phyloP scores from a whole-genome alignment of 2,797 vertebrate species.

The Galaxias olidus region DNA sequence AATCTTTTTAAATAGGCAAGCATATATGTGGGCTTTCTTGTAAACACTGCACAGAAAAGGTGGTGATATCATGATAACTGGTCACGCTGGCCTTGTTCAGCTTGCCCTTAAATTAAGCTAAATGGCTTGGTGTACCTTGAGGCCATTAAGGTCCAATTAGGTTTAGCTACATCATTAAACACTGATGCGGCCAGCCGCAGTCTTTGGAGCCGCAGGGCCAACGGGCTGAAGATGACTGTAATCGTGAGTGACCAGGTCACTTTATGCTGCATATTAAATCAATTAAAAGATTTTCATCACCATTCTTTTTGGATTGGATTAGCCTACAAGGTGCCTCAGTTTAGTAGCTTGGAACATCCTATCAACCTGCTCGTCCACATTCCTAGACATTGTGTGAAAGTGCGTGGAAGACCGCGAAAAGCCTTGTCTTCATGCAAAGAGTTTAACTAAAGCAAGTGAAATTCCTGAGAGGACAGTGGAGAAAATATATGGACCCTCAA shows the following conservation, averaged over 20 bases:
- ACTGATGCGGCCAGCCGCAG: conserved; percentile 36
- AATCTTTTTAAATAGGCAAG: no score
- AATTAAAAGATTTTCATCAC: conserved; percentile 51
- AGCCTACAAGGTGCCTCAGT: background rate
- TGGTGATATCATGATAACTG: conserved; percentile 7
- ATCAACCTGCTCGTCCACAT: conserved; percentile 32
- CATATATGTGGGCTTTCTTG: no score
- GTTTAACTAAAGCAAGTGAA: conserved; percentile 19
- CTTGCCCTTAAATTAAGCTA: conserved; percentile 27
- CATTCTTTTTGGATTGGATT: conserved; percentile 5
- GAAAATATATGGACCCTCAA: conserved; percentile 6
- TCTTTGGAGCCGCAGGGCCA: conserved; percentile 19
- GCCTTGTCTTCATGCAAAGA: conserved; percentile 11
- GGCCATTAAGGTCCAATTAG: conserved; percentile 46
- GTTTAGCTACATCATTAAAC: conserved; percentile 57
- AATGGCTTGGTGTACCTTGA: conserved; percentile 29
- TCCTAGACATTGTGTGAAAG: conserved; percentile 37
- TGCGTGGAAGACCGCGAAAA: conserved; percentile 16
- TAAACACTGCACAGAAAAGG: background rate
- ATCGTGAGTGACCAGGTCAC: conserved; percentile 49
- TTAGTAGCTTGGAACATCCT: background rate
- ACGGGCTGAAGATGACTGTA: conserved; percentile 35
- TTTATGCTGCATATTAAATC: conserved; percentile 35
- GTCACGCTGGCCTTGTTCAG: background rate
- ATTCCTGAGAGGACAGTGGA: conserved; percentile 11